These are phyloP conservation scores for Thelaira solivaga DNA, from an alignment of 2,888 invertebrate species.

Conservation along the genomic window DNA sequence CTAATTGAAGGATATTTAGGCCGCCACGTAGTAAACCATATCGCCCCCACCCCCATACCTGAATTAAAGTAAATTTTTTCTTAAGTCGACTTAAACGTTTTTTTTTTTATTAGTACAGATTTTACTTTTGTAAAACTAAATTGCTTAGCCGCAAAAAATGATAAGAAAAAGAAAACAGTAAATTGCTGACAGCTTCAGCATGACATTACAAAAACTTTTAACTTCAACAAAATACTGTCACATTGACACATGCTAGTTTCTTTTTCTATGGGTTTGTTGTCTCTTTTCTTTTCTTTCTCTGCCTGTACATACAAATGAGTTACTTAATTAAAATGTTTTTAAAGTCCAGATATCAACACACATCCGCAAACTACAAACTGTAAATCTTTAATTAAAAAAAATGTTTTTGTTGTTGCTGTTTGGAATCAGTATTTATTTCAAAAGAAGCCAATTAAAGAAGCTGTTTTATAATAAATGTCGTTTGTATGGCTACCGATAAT, in stretches of 20 bases:
- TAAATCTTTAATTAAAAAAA: slow-evolving; percentile 4
- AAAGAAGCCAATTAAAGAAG: slow-evolving; percentile 43
- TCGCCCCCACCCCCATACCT: too few relatives aligned
- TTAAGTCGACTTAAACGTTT: too few relatives aligned
- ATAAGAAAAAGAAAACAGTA: slow-evolving; percentile 28
- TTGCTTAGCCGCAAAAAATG: slow-evolving; percentile 5
- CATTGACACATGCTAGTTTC: slow-evolving; percentile 62
- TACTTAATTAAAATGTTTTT: slow-evolving; percentile 73
- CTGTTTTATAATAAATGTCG: neutral
- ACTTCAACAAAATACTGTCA: slow-evolving; percentile 48
- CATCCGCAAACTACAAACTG: slow-evolving; percentile 12
- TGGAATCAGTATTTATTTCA: slow-evolving; percentile 4
- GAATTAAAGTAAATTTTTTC: too few relatives aligned
- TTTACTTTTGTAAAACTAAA: slow-evolving; percentile 11
- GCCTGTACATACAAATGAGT: slow-evolving; percentile 64
- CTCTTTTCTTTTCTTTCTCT: slow-evolving; percentile 15
- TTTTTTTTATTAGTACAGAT: too few relatives aligned
- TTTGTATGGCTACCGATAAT: neutral
- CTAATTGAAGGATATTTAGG: too few relatives aligned
- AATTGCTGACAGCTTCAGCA: slow-evolving; percentile 62
- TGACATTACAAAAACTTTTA: slow-evolving; percentile 51
- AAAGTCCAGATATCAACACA: slow-evolving; percentile 26
- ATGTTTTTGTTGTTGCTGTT: neutral
- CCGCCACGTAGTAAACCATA: too few relatives aligned
- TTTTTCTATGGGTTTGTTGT: slow-evolving; percentile 13